Base-by-base conservation (phyloP, 2,888 invertebrate genomes). In the Harpalus rufipes region DNA sequence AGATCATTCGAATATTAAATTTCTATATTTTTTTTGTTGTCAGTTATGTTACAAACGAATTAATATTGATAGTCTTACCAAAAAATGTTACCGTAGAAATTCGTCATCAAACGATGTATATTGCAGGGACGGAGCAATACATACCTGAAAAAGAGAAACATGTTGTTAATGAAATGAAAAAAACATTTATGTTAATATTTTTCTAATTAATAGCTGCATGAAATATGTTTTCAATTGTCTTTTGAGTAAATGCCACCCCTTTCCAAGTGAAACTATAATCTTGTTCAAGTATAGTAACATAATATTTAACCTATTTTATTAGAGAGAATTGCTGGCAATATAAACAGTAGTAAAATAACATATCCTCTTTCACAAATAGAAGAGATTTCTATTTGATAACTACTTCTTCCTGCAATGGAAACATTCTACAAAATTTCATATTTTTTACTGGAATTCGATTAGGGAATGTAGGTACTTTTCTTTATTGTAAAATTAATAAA, bases 271-370 rank as follows among this genome's bases (percentile, higher is more conserved):
- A 51, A 51, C 44, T 51, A 51, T 12, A 7, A 4, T 12, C 10
- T 32, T 1, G 44, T 51, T 51, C 10, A 51, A 51, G 44, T 51
- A 12, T 2, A 51, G 12, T 10, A 51, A 51, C 44, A 32, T 32
- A 51, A 51, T 51, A 51, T 51, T 51, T 51, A 51, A 10, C 44
- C 44, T 12, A 51, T 51, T 51, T 51, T 51, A 51, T 51, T 51
- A 51, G 44, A 51, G 44, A 12, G 44, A 51, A 51, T 51, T 51
- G 44, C 10, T 51, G 44, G 32, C 44, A 51, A 51, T 51, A 51
- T 51, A 51, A 51, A 51, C 44, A 51, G 44, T 51, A 51, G 44
- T 51, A 51, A 51, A 51, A 51, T 51, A 51, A 51, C 44, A 51
- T 51, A 51, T 51, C 44, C 12, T 51, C 12, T 51, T 12, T 12